Evolutionary conservation across 2,888 invertebrate genomes (phyloP), one percentile per base, ranked within the genome.

Genomic region (Ectemnius cavifrons): DNA sequence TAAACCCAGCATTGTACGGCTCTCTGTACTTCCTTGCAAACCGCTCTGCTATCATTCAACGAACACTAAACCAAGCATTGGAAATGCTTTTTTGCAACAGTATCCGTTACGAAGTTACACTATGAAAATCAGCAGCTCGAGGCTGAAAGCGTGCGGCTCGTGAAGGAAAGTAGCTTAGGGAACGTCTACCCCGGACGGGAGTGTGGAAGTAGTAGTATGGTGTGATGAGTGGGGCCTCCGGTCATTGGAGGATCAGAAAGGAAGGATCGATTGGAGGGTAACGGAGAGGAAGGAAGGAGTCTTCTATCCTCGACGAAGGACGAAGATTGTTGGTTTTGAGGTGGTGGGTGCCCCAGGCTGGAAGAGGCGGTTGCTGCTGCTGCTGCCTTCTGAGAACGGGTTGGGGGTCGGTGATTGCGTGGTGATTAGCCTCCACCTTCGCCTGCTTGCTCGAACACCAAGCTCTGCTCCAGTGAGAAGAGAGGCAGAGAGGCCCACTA

Each of bases 251-350:
- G 79, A 37, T 37, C 37, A 62, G 68, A 71, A 58, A 69, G 74
- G 71, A 66, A 69, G 37, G 65, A 37, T 37, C 37, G 37, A 37
- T 37, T 37, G 37, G 37, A 37, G 37, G 37, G 37, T 37, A 74
- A 74, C 63, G 82, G 82, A 59, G 76, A 62, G 68, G 72, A 58
- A 69, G 74, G 71, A 66, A 69, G 37, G 65, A 61, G 8, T 37
- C 37, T 37, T 73, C 77, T 83, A 78, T 84, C 79, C 81, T 82
- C 81, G 76, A 78, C 71, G 75, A 77, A 82, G 84, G 85, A 86
- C 74, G 87, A 89, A 89, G 88, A 89, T 89, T 89, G 89, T 89
- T 89, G 87, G 89, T 89, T 89, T 89, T 89, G 87, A 75, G 84
- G 81, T 84, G 85, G 86, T 83, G 83, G 81, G 80, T 84, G 82